Evolutionary conservation across 2,888 invertebrate species (phyloP).

Genomic region (Autographa pulchrina): DNA sequence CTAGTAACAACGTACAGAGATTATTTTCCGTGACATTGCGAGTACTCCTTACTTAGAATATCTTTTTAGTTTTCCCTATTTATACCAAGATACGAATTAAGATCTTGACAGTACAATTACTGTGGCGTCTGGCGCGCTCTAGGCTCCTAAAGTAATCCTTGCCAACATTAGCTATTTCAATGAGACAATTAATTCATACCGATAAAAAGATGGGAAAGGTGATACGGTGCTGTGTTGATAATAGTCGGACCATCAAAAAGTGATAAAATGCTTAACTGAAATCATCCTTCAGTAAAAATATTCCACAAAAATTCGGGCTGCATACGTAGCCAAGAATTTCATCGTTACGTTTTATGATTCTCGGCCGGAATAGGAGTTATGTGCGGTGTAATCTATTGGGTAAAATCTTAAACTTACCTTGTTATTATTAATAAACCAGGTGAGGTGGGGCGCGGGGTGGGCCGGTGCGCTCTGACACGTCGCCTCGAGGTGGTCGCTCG

Average conservation of each 20-base stretch:
- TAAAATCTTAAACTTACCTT: slow-evolving; percentile 85
- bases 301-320: neutral
- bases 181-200: no score
- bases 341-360: neutral
- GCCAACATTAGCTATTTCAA: no score
- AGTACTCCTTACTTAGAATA: neutral
- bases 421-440: slow-evolving; percentile 93
- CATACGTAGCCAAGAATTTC: neutral
- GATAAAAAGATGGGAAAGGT: no score
- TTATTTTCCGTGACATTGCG: neutral
- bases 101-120: no score
- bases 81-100: neutral
- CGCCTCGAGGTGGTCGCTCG: slow-evolving; percentile 92
- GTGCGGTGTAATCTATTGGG: neutral
- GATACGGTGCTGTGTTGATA: neutral
- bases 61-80: neutral
- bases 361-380: neutral
- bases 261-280: neutral
- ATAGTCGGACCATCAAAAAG: neutral
- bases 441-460: slow-evolving; percentile 93
- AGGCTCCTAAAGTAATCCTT: no score
- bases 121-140: no score
- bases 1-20: neutral
- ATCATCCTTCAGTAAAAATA: neutral
- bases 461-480: slow-evolving; percentile 93